Evolutionary conservation across 1,140 invertebrate genomes (phyloP), one percentile per base, ranked within the genome.

Genomic region (Drosophila cardini): DNA sequence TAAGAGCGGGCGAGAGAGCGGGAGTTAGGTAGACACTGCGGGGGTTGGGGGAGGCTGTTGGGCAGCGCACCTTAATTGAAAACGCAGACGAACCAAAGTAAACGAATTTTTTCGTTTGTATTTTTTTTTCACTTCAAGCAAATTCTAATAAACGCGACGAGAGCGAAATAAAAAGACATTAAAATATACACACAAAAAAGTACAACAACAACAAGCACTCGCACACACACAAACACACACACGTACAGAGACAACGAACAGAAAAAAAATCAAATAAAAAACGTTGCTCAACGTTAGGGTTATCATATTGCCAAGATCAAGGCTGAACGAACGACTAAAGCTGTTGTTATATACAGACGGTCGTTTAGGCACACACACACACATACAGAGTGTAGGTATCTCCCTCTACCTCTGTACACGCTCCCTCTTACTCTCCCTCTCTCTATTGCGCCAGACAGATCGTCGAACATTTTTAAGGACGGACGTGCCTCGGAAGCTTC

Each of bases 261-360:
- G 55, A 70, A 81, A 60, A 70, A 81, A 79, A 82, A 70, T 72
- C 84, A 89, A 87, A 87, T 57, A 89, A 77, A 83, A 85, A 80
- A 80, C 84, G 60, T 72, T 80, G 80, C 70, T 87, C 83, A 87
- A 87, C 84, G 83, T 87, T 89, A 87, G 83, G 78, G 83, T 87
- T 87, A 87, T 87, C 83, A 87, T 86, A 80, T 87, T 87, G 80
- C 83, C 83, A 87, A 87, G 83, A 87, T 87, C 83, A 87, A 87
- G 83, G 83, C 72, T 84, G 52, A 32, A 61, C 56, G 72, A 32
- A 61, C 56, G 72, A 69, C 71, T 73, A 55, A 55, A 63, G 65
- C 57, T 48, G 46, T 67, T 67, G 78, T 79, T 56, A 46, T 43
- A 36, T 32, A 50, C 50, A 71, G 58, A 76, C 69, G 68, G 64